phyloP scores from a whole-genome alignment of 2,797 vertebrate genomes.

The Acanthurus leucopareius region DNA sequence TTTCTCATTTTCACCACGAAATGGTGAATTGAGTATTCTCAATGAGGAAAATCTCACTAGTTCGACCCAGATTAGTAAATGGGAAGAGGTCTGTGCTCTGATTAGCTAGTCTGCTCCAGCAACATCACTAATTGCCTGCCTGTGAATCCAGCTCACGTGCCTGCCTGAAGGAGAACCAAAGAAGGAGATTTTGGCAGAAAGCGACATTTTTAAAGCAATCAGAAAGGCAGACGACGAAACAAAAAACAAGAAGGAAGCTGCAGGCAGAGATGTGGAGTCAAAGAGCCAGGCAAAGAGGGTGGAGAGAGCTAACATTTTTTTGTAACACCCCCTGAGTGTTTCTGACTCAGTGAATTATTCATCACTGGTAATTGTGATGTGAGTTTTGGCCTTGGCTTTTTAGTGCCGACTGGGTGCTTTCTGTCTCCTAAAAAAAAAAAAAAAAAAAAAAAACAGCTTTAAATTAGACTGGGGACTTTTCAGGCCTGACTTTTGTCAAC shows the following conservation, averaged over 20 bases:
- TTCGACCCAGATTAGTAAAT: slow-evolving; percentile 50
- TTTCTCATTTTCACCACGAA: slow-evolving; percentile 46
- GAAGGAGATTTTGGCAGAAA: slow-evolving; percentile 14
- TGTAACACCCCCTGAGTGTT: slow-evolving; percentile 52
- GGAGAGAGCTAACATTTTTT: slow-evolving; percentile 40
- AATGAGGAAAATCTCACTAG: slow-evolving; percentile 52
- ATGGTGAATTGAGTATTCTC: slow-evolving; percentile 55
- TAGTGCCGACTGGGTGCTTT: slow-evolving; percentile 38
- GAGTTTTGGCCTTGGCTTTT: slow-evolving; percentile 56
- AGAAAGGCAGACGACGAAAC: slow-evolving; percentile 7
- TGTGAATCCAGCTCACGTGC: slow-evolving; percentile 53
- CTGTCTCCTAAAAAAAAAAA: slow-evolving; percentile 4
- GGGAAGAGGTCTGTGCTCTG: slow-evolving; percentile 47
- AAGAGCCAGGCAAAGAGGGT: slow-evolving; percentile 16
- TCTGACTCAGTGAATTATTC: slow-evolving; percentile 71
- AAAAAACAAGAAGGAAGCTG: slow-evolving; percentile 19
- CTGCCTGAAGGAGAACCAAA: slow-evolving; percentile 24
- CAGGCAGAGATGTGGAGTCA: slow-evolving; percentile 20
- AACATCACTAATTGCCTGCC: slow-evolving; percentile 63
- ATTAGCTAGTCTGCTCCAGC: slow-evolving; percentile 48
- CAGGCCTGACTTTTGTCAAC: slow-evolving; percentile 43
- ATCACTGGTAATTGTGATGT: slow-evolving; percentile 65
- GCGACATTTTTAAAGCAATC: neutral
- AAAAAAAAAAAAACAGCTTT: slow-evolving; percentile 23
- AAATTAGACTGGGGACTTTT: slow-evolving; percentile 52